These are phyloP conservation scores for Phrynocephalus forsythii DNA, from an alignment of 2,797 vertebrate genomes.

Conservation along the genomic window DNA sequence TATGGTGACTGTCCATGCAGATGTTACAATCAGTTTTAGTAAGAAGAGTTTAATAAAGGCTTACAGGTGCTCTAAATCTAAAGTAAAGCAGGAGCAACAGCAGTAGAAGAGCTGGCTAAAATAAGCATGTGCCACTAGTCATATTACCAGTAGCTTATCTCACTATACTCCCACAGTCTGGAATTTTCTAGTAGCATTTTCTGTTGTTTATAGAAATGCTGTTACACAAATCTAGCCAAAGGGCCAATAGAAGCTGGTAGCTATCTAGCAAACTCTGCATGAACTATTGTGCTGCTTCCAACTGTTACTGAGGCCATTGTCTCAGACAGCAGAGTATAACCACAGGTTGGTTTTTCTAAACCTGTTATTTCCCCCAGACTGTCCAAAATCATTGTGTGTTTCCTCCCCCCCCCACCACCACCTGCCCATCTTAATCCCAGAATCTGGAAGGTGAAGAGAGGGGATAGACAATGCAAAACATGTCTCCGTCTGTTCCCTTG, in stretches of 20 bases:
- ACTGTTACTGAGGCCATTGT: background rate
- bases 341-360: background rate
- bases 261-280: background rate
- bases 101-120: background rate
- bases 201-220: background rate
- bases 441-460: background rate
- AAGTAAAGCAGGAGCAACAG: background rate
- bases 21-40: background rate
- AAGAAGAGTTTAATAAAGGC: conserved; percentile 5
- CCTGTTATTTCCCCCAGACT: background rate
- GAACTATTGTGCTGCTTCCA: background rate
- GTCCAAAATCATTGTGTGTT: background rate
- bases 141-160: background rate
- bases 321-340: background rate
- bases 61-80: conserved; percentile 5
- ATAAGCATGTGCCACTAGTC: background rate
- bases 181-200: background rate
- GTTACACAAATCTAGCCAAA: background rate
- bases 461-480: background rate
- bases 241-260: background rate
- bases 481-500: background rate
- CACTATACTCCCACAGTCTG: background rate
- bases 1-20: background rate
- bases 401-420: background rate
- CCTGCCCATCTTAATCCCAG: background rate